A percentile compares a stretch with the other conserved stretches of the same genome.
These are phyloP conservation scores for Lumbricus terrestris DNA, from an alignment of 2,888 invertebrate species.

Conservation along the genomic window DNA sequence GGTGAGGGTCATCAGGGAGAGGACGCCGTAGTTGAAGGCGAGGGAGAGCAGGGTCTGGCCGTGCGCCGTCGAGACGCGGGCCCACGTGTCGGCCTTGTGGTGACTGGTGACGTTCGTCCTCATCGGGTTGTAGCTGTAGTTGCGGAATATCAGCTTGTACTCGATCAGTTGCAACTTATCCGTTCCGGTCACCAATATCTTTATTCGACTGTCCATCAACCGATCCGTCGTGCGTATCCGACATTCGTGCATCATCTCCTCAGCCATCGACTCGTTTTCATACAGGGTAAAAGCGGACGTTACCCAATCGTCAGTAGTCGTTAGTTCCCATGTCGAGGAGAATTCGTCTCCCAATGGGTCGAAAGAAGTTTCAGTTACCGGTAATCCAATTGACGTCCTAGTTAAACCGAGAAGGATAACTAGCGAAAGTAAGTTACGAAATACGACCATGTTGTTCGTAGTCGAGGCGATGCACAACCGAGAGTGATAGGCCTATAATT, in stretches of 20 bases:
- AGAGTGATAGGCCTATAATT: neutral
- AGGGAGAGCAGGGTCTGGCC: conserved; percentile 55
- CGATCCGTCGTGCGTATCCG: conserved; percentile 19
- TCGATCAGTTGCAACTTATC: conserved; percentile 37
- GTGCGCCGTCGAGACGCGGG: conserved; percentile 48
- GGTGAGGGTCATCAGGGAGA: conserved; percentile 53
- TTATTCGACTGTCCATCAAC: conserved; percentile 25
- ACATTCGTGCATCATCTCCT: conserved; percentile 5
- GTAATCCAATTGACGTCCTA: neutral
- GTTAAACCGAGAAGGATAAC: neutral
- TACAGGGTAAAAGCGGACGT: neutral
- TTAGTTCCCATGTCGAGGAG: neutral
- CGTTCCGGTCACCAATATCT: conserved; percentile 18
- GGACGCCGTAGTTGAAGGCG: conserved; percentile 55
- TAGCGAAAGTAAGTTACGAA: neutral
- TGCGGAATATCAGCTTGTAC: conserved; percentile 35
- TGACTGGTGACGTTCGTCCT: conserved; percentile 22
- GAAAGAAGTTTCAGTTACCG: neutral
- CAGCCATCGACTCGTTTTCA: neutral
- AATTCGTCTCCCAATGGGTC: neutral
- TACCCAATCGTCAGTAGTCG: neutral
- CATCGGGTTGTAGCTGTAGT: conserved; percentile 38
- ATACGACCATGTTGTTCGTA: neutral
- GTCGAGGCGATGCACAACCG: no score
- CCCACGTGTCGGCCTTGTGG: conserved; percentile 37